Evolutionary conservation across 2,113 vertebrate species (phyloP), one percentile per base, ranked within the genome.

Genomic region (Sminthopsis crassicaudata): DNA sequence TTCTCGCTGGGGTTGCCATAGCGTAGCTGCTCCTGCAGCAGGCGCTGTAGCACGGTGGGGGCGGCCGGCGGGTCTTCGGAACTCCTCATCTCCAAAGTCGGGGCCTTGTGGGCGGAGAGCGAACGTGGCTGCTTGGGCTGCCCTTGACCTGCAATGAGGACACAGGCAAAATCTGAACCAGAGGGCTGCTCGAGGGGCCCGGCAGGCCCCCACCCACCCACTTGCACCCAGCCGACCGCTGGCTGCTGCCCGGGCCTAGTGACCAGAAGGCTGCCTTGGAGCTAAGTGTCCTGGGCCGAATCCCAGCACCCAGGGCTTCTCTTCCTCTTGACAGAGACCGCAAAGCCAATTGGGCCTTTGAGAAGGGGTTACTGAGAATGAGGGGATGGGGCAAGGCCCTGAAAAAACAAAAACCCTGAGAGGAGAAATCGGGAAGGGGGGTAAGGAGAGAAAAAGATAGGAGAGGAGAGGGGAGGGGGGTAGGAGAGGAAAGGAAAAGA

Each of bases 11-110:
- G 98, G 98, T 99, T 99, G 96, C 99, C 99, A 99, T 99, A 99
- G 98, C 99, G 99, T 98, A 99, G 99, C 98, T 99, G 99, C 98
- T 99, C 99, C 98, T 99, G 99, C 97, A 99, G 98, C 98, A 99
- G 99, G 95, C 99, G 99, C 98, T 99, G 99, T 97, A 99, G 98
- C 96, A 99, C 99, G 98, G 99, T 99, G 98, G 98, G 99, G 98
- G 99, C 99, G 98, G 98, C 98, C 24, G 97, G 97, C 92, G 96
- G 97, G 90, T 99, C 99, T 97, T 99, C 99, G 97, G 99, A 99
- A 93, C 99, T 99, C 99, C 99, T 99, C 99, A 99, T 99, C 98
- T 99, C 99, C 98, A 98, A 98, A 97, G 98, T 98, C 92, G 98
- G 98, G 98, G 98, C 98, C 98, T 98, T 98, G 96, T 98, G 98